Conservation (phyloP, 2,888 invertebrate species). For the Melolontha melolontha region DNA sequence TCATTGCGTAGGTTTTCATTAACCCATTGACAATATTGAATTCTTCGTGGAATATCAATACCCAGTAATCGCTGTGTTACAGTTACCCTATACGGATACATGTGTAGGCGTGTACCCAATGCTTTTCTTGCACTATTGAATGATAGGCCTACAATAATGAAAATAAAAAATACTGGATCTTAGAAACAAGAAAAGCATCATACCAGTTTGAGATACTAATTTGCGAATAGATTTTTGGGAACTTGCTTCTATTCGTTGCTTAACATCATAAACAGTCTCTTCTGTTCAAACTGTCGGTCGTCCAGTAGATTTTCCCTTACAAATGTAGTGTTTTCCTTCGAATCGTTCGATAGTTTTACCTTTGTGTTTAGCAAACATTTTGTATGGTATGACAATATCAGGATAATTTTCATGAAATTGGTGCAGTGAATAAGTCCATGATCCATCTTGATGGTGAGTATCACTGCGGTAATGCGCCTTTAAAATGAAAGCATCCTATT, state of each 20-base stretch:
- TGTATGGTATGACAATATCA: not conserved
- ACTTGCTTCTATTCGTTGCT: not conserved
- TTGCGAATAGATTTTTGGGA: not conserved
- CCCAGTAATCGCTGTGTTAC: not conserved
- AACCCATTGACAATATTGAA: too few relatives aligned
- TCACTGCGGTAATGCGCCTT: not conserved
- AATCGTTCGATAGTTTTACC: too few relatives aligned
- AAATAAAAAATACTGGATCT: not conserved
- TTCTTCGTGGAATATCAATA: not conserved
- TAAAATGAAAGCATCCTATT: too few relatives aligned
- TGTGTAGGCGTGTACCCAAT: not conserved
- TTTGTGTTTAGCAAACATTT: not conserved
- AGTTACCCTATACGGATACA: not conserved
- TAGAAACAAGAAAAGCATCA: slow-evolving; percentile 1
- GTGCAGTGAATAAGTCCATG: not conserved
- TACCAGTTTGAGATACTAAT: slow-evolving; percentile 1
- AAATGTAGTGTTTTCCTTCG: too few relatives aligned
- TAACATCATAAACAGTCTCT: slow-evolving; percentile 2
- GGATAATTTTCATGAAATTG: slow-evolving; percentile 8
- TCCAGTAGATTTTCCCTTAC: too few relatives aligned
- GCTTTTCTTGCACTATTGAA: slow-evolving; percentile 1
- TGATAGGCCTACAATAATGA: not conserved
- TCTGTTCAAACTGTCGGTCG: not conserved
- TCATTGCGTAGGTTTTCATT: too few relatives aligned
- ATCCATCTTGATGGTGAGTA: not conserved